phyloP scores from a whole-genome alignment of 2,113 vertebrate genomes.

The Cavia porcellus region DNA sequence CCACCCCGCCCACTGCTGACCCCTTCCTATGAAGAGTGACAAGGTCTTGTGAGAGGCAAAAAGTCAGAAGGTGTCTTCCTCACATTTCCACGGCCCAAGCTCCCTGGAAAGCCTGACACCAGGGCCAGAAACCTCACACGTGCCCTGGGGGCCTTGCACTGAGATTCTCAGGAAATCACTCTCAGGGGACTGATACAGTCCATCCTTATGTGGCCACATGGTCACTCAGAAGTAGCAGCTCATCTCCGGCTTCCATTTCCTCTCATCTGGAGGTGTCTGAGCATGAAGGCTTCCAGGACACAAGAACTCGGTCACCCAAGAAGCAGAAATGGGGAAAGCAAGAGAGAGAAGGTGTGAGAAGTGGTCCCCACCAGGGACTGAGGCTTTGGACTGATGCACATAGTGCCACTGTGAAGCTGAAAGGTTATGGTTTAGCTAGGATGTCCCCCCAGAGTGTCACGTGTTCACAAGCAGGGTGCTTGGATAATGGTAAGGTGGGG shows the following conservation, averaged over 20 bases:
- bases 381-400: background rate
- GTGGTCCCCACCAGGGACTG: background rate
- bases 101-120: background rate
- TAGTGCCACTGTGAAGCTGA: too few relatives aligned
- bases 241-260: background rate
- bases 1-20: background rate
- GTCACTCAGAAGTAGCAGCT: background rate
- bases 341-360: background rate
- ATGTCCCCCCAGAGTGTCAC: background rate
- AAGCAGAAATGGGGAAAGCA: background rate
- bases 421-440: background rate
- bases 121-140: background rate
- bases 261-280: background rate
- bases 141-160: background rate
- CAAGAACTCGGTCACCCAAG: too few relatives aligned
- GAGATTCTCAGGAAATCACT: background rate
- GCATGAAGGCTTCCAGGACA: background rate
- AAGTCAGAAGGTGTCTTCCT: background rate
- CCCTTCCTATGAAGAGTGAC: background rate
- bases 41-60: background rate
- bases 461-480: background rate
- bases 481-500: background rate
- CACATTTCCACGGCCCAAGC: background rate
- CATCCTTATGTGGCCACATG: background rate
- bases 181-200: background rate